Evolutionary conservation across 2,888 invertebrate species (phyloP).

Genomic region (Carcina quercana): DNA sequence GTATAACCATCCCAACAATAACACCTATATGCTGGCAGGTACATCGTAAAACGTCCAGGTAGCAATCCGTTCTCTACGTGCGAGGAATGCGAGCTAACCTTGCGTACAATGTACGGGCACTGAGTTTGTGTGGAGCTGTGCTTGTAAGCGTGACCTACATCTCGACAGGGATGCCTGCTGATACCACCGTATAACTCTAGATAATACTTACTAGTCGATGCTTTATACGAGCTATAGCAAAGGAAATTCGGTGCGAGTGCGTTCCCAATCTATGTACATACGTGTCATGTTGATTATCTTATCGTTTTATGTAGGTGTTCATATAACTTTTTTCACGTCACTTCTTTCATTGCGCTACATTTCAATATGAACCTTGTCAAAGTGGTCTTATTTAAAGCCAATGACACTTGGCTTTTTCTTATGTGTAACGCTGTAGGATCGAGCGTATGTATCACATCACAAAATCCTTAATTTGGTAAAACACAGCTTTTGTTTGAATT

Average conservation of each 20-base stretch:
- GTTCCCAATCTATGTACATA: constrained; percentile 2
- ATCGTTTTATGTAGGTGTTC: constrained; percentile 8
- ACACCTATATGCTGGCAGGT: constrained; percentile 25
- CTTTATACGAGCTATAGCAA: constrained; percentile 31
- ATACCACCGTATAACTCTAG: constrained; percentile 27
- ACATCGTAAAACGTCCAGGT: constrained; percentile 37
- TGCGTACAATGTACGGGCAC: background rate
- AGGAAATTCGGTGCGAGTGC: constrained; percentile 12
- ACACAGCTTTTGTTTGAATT: too few species aligned
- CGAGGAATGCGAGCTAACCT: constrained; percentile 11
- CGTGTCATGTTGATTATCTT: constrained; percentile 9
- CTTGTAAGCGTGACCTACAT: constrained; percentile 58
- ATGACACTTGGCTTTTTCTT: too few species aligned
- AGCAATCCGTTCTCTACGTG: constrained; percentile 15
- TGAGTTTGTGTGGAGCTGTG: constrained; percentile 21
- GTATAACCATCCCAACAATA: constrained; percentile 27
- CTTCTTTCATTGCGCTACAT: too few species aligned
- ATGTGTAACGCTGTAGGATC: too few species aligned
- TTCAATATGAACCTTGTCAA: too few species aligned
- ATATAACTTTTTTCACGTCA: too few species aligned
- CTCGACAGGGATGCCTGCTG: constrained; percentile 30
- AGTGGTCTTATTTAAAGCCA: too few species aligned
- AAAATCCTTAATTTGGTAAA: too few species aligned
- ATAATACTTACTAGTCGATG: constrained; percentile 27
- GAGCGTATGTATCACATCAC: too few species aligned